Base-by-base conservation (phyloP, 2,888 invertebrate species). In the Craniophora ligustri region DNA sequence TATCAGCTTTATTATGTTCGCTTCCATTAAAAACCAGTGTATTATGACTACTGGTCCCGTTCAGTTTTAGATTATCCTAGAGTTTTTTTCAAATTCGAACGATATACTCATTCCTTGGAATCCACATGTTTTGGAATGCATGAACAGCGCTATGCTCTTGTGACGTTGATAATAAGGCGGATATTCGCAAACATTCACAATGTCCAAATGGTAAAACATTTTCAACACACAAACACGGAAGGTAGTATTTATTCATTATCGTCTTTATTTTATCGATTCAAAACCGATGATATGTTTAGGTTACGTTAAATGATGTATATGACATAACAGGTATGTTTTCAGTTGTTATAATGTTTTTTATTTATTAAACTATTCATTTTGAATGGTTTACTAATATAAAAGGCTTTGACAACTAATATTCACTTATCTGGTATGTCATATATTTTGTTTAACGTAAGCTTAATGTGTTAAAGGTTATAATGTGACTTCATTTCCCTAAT, bases 181-280 rank as follows among this genome's bases (percentile, higher is more conserved):
- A 78, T 72, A 78, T 75, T 80, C 82, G 84, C 85, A 86, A 87
- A 89, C 86, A 86, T 85, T 89, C 87, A 89, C 89, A 88, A 82
- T 84, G 86, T 86, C 84, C 79, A 85, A 83, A 89, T 86, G 92
- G 92, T 91, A 88, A 91, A 87, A 89, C 85, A 87, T 88, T 87
- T 82, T 82, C 88, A 81, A 79, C 87, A 86, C 82, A 84, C 86
- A 90, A 87, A 87, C 85, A 86, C 82, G 81, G 73, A 91, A 93
- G 93, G 93, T 93, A 93, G 91, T 92, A 92, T 91, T 87, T 86
- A 85, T 89, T 88, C 76, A 89, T 89, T 91, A 85, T 85, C 75
- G 82, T 85, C 73, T 81, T 87, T 83, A 79, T 79, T 84, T 83
- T 76, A 81, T 80, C 78, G 73, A 69, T 75, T 74, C 64, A 78